These are phyloP conservation scores for Capreolus pygargus DNA, from an alignment of 2,113 vertebrate genomes.

Conservation along the genomic window DNA sequence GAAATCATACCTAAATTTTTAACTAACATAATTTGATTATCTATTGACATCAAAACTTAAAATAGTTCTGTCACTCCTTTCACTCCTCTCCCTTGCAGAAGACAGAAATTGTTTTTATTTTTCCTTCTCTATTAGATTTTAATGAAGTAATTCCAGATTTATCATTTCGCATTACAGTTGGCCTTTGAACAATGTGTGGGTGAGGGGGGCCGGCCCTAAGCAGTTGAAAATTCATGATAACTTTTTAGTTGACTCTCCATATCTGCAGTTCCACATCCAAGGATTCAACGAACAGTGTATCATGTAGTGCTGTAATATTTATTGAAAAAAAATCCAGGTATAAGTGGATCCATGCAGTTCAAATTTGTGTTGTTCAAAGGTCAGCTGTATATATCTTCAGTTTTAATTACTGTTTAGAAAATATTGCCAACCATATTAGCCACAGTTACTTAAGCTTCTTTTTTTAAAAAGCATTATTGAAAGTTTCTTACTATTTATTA, in stretches of 20 bases:
- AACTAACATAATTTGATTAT: not conserved
- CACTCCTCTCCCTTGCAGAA: not conserved
- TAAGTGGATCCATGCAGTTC: not conserved
- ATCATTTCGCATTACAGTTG: not conserved
- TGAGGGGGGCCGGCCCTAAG: not conserved
- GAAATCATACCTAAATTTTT: not conserved
- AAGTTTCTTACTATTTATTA: not conserved
- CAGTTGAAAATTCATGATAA: not conserved
- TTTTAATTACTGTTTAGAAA: slow-evolving; percentile 19
- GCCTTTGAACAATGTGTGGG: not conserved
- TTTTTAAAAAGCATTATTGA: not conserved
- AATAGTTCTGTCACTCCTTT: not conserved
- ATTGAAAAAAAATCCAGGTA: not conserved
- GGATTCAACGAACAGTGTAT: not conserved
- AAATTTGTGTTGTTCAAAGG: not conserved
- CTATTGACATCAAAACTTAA: not conserved
- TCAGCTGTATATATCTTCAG: not conserved
- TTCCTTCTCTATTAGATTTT: not conserved
- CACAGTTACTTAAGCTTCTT: not conserved
- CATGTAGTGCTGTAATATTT: not conserved
- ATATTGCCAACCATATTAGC: not conserved
- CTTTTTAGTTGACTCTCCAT: not conserved
- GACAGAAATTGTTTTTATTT: not conserved
- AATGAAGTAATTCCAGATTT: not conserved
- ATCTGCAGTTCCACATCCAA: not conserved